These are phyloP conservation scores for Tenthredo amoena DNA, from an alignment of 2,888 invertebrate genomes.

Conservation along the genomic window DNA sequence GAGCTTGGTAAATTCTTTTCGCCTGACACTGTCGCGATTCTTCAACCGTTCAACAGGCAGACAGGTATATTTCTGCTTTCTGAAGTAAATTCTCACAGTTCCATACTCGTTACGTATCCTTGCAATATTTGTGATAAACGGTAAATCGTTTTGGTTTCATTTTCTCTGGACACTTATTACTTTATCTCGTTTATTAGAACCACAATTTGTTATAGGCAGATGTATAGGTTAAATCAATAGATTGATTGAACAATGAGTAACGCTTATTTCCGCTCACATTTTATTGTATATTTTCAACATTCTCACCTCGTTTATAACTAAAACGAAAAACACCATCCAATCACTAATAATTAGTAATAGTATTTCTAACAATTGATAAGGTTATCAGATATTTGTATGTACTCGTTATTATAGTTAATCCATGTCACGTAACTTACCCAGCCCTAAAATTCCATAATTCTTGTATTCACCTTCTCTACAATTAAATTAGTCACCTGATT, in stretches of 20 bases:
- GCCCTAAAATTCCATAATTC: not conserved
- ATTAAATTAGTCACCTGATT: not conserved
- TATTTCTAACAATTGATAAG: conserved; percentile 17
- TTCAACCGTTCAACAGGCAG: not conserved
- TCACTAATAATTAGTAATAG: not conserved
- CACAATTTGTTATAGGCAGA: not conserved
- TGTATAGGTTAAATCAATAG: not conserved
- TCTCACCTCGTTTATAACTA: not conserved
- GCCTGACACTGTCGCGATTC: not conserved
- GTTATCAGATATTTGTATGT: not conserved
- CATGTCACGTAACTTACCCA: not conserved
- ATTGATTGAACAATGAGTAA: not conserved
- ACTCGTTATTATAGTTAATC: not conserved
- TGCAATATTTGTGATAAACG: not conserved
- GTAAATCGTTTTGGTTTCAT: not conserved
- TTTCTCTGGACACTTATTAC: not conserved
- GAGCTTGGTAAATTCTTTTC: not conserved
- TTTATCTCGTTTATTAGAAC: not conserved
- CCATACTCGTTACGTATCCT: not conserved
- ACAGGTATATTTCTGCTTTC: not conserved
- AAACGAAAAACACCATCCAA: not conserved
- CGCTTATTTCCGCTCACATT: not conserved
- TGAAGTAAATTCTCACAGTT: not conserved
- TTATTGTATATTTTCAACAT: not conserved
- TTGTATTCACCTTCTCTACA: not conserved